Evolutionary conservation across 2,888 invertebrate genomes (phyloP).

Genomic region (Acanthosepion esculentum): DNA sequence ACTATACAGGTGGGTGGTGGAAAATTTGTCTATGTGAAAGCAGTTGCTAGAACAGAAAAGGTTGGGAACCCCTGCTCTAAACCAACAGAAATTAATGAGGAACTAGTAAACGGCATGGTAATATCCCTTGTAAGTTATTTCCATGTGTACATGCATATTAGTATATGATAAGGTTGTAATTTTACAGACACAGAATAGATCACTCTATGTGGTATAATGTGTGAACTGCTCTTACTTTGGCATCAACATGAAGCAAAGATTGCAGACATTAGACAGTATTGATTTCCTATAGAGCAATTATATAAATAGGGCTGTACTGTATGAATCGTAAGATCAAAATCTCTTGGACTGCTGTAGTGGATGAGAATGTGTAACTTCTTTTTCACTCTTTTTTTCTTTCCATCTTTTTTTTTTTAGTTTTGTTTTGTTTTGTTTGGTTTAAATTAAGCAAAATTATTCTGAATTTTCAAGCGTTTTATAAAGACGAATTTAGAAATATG

Average conservation of each 20-base stretch:
- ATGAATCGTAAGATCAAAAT: too few species aligned
- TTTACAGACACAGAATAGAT: neutral
- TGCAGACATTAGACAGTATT: neutral
- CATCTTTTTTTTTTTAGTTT: too few species aligned
- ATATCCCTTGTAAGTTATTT: neutral
- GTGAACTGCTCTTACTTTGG: neutral
- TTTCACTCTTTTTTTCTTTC: too few species aligned
- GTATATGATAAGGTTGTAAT: neutral
- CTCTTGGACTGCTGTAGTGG: too few species aligned
- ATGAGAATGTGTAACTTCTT: too few species aligned
- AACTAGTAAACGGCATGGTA: neutral
- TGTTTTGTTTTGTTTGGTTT: too few species aligned
- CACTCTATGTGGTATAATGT: neutral
- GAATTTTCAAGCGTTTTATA: too few species aligned
- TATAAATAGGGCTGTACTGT: neutral
- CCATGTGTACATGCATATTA: neutral
- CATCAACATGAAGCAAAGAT: neutral
- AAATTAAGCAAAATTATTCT: too few species aligned
- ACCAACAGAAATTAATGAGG: neutral
- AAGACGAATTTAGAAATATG: too few species aligned
- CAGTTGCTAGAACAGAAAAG: too few species aligned
- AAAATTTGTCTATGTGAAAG: too few species aligned
- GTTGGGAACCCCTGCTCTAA: neutral
- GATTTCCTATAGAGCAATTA: conserved; percentile 16
- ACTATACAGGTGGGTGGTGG: too few species aligned